Conservation (phyloP, 2,888 invertebrate genomes). For the Dascillus cervinus region DNA sequence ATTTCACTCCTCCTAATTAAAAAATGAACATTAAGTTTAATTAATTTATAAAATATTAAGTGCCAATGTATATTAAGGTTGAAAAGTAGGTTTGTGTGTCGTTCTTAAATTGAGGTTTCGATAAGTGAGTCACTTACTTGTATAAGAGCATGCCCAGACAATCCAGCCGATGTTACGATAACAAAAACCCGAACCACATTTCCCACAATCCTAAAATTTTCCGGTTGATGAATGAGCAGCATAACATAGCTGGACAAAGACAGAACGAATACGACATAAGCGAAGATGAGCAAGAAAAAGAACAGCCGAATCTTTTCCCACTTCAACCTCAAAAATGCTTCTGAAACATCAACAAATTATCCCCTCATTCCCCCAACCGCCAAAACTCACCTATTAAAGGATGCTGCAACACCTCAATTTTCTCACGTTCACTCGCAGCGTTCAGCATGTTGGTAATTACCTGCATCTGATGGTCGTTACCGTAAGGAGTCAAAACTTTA, state of each 20-base stretch:
- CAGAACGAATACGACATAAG: slow-evolving; percentile 39
- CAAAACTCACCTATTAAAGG: slow-evolving; percentile 39
- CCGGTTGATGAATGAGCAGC: slow-evolving; percentile 22
- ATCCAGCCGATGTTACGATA: slow-evolving; percentile 26
- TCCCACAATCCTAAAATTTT: slow-evolving; percentile 17
- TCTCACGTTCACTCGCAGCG: slow-evolving; percentile 36
- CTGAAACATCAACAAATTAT: too few species aligned
- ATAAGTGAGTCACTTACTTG: slow-evolving; percentile 25
- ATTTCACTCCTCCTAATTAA: too few species aligned
- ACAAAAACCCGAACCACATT: slow-evolving; percentile 27
- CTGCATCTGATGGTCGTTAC: slow-evolving; percentile 39
- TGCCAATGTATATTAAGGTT: too few species aligned
- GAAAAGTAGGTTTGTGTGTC: too few species aligned
- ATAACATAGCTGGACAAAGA: slow-evolving; percentile 38
- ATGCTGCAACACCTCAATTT: slow-evolving; percentile 41
- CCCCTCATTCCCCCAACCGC: too few species aligned
- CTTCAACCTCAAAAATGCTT: slow-evolving; percentile 44
- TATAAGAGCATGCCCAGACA: slow-evolving; percentile 31
- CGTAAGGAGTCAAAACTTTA: slow-evolving; percentile 35
- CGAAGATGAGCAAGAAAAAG: slow-evolving; percentile 40
- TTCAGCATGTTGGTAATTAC: slow-evolving; percentile 40
- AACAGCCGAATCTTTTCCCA: slow-evolving; percentile 46
- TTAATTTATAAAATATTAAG: too few species aligned
- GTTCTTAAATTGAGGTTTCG: too few species aligned
- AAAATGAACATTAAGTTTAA: too few species aligned